Base-by-base conservation (phyloP, 2,113 vertebrate genomes). In the Ammodytes dubius region DNA sequence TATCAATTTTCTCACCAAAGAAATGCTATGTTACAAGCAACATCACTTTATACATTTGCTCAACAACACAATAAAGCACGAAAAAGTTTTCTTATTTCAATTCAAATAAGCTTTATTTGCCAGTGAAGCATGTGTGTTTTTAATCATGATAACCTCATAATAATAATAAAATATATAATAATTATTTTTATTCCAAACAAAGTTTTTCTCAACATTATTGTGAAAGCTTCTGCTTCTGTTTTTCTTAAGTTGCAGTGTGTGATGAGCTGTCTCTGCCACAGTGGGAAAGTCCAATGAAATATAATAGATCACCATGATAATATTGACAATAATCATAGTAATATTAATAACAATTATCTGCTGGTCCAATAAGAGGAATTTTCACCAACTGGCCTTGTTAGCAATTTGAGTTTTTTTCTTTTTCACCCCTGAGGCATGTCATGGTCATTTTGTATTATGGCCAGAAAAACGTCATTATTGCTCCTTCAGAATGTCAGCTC, bases 401-500 rank as follows among this genome's bases (percentile, higher is more conserved):
- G 77, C 47, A 50, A 14, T 77, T 67, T 65, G 35, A 65, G 56
- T 39, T 74, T 82, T 64, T 49, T 53, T 40, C 47, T n/a, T 52
- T 80, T 66, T 42, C 10, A n/a, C 67, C 59, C 43, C 47, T 39
- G 10, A 77, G 74, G 75, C 47, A 35, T 77, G 79, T 83, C 79
- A 85, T 19, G 77, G 81, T 64, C 81, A 56, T 70, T 84, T 71
- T 67, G 39, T 61, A 54, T 70, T 76, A 71, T 53, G 54, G 43
- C 54, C 49, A 54, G 56, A 82, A 84, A 85, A 89, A 63, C 0
- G 66, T 77, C 4, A 70, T 80, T 58, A 65, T 53, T 45, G 64
- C 72, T 81, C 56, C 57, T 73, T 74, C 77, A 78, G 70, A 79
- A 50, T 59, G 66, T 68, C 64, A n/a, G 54, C 52, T 37, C 81